Evolutionary conservation across 2,113 vertebrate genomes (phyloP), one percentile per base, ranked within the genome.

Genomic region (Melanostigma gelatinosum): DNA sequence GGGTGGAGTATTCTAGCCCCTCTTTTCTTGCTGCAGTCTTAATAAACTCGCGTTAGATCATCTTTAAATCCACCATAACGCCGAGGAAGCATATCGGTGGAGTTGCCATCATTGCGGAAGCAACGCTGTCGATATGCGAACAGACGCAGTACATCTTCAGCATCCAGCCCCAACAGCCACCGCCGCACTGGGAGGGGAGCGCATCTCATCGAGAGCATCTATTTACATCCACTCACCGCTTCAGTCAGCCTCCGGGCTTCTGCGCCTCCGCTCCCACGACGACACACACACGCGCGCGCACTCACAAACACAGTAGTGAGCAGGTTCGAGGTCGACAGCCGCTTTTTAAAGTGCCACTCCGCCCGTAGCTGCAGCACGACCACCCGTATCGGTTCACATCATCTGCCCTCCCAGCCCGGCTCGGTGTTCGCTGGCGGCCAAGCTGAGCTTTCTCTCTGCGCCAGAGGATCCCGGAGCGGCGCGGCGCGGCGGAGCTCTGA

Each of bases 161-260:
- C 80, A 87, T 83, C 84, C 74, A 34, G 40, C 32, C 16, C 63
- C 87, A 78, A 78, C 18, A 82, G 29, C 40, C 69, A 3, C 69
- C 77, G 72, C 87, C 80, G 87, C 89, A 82, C 91, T 82, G 87
- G 87, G 83, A 91, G 90, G 83, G 79, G 92, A 91, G 84, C 79
- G 67, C 91, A 87, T 86, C 88, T 85, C 88, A 76, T 52, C 79
- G 38, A 81, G 76, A 83, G 85, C 91, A 88, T 91, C 85, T 83
- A 88, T 88, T 90, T 87, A 90, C 85, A 88, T 90, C 76, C 77
- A 93, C 92, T 94, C 88, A 93, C 93, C 92, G 80, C 86, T 80
- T 84, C 69, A 65, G 40, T 86, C 88, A 85, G 85, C 87, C 75
- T 85, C 69, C 46, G 65, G 84, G 74, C 72, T 85, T 81, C 79